Evolutionary conservation across 64 coral and sea anemone species (phyloP), one percentile per base, ranked within the genome.

Genomic region (Montipora cactus): DNA sequence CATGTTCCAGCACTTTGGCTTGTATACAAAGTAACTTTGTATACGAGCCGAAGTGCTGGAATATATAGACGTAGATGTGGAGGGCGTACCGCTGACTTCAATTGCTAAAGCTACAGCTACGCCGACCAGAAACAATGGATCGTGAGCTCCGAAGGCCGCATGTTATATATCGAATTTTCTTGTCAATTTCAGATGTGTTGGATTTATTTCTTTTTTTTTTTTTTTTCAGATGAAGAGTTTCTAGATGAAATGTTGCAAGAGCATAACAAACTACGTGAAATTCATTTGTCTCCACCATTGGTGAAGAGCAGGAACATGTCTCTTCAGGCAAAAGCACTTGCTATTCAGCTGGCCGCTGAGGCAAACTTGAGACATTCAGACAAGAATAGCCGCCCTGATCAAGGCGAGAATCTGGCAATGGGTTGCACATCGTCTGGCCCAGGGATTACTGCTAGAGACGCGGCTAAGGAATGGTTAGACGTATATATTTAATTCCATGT

Each of bases 361-460:
- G 89, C 79, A 7, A 83, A 52, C 5, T 59, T 95, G 5, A 84
- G 89, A 20, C 93, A 95, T 51, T 95, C 93, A 5, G 59, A 89
- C 19, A 95, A 95, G 67, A 61, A 37, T 4, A 79, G 46, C 19
- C 93, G 93, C 4, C 88, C 88, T 1, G 88, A 90, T 57, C 88
- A 95, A 77, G 93, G 88, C 3, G 93, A 95, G 66, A 95, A 90
- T 59, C 66, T 95, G 9, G 93, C 93, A 5, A 90, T 95, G 93
- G 93, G 93, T 47, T 95, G 93, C 47, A 84, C 93, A n/a, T 90
- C 79, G 45, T 89, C 89, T 13, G 88, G 55, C 19, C 93, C 93
- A 7, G 87, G 87, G 20, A 90, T 95, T 15, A 95, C 93, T 8
- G 88, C 88, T 0, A 71, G 75, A 71, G 93, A 75, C 44, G 93